phyloP scores from a whole-genome alignment of 2,113 vertebrate species.

The Cheirogaleus medius region DNA sequence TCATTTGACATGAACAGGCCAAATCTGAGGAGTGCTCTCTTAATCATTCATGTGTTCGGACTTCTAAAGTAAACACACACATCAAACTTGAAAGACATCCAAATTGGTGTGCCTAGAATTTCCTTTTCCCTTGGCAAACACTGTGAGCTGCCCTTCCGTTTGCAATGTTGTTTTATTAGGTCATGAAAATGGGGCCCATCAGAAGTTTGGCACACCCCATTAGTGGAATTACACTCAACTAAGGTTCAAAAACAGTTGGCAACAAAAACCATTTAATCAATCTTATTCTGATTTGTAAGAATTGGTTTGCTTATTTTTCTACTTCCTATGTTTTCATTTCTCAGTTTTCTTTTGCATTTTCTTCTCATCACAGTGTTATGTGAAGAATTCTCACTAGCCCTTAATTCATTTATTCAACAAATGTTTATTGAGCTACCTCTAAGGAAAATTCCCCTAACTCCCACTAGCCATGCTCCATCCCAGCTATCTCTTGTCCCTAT shows the following conservation, averaged over 20 bases:
- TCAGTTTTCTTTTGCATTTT: not conserved
- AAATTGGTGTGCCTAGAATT: not conserved
- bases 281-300: not conserved
- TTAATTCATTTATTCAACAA: not conserved
- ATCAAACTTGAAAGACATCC: constrained; percentile 7
- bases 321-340: not conserved
- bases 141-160: not conserved
- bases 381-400: not conserved
- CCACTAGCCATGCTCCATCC: not conserved
- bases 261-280: not conserved
- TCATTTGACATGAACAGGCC: not conserved
- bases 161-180: not conserved
- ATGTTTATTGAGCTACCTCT: not conserved
- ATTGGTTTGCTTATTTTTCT: not conserved
- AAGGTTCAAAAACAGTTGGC: not conserved
- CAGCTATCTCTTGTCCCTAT: not conserved
- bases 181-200: not conserved
- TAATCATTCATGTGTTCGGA: not conserved
- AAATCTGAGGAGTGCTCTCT: not conserved
- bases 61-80: not conserved
- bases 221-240: not conserved
- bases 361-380: not conserved
- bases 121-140: not conserved
- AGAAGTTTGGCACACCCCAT: not conserved
- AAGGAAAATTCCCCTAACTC: not conserved